Conservation (phyloP, 2,888 invertebrate species). For the Mantis religiosa region DNA sequence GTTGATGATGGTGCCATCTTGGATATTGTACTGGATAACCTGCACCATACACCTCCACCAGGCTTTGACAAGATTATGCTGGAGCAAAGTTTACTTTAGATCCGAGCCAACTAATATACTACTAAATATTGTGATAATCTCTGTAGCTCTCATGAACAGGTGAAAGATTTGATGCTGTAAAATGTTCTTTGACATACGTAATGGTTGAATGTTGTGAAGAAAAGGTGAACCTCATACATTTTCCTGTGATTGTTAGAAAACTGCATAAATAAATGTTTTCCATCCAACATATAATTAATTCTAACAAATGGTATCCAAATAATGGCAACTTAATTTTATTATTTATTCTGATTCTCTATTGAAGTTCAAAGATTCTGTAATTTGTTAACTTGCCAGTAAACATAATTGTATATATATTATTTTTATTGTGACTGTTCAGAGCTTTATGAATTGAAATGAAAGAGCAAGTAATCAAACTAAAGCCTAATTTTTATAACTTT, state of each 20-base stretch:
- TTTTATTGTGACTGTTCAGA: too few species aligned
- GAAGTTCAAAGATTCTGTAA: too few species aligned
- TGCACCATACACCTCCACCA: slow-evolving; percentile 73
- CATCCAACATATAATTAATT: neutral
- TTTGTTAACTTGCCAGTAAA: too few species aligned
- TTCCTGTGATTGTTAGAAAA: neutral
- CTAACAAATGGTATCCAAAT: neutral
- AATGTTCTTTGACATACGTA: neutral
- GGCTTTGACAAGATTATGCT: slow-evolving; percentile 95
- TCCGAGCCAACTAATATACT: neutral
- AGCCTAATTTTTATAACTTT: too few species aligned
- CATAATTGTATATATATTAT: too few species aligned
- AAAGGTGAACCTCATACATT: neutral
- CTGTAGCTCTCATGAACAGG: neutral
- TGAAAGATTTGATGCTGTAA: neutral
- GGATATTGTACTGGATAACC: slow-evolving; percentile 89
- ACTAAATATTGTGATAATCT: neutral
- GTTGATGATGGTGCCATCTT: slow-evolving; percentile 97
- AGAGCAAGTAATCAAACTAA: too few species aligned
- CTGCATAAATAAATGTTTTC: neutral
- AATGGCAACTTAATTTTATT: neutral
- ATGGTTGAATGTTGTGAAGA: neutral
- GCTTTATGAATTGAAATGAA: too few species aligned
- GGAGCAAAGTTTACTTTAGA: slow-evolving; percentile 74
- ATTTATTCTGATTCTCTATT: too few species aligned